Conservation (phyloP, 2,797 vertebrate genomes). For the Spheniscus humboldti region DNA sequence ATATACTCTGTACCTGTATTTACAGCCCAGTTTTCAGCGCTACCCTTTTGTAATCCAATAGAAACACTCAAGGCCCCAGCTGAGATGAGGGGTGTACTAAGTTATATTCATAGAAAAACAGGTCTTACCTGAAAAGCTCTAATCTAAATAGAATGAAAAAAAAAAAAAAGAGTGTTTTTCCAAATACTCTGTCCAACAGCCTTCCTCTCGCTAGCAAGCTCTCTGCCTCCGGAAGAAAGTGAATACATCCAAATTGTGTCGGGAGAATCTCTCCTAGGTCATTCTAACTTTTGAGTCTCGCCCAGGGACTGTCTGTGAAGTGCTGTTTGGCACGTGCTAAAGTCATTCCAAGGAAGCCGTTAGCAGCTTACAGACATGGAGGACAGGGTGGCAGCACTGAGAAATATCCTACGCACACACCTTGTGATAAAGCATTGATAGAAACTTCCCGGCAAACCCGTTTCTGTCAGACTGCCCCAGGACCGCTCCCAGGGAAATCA, state of each 20-base stretch:
- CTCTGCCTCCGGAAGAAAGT: neutral
- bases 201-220: neutral
- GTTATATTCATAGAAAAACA: neutral
- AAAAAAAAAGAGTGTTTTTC: neutral
- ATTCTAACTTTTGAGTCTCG: neutral
- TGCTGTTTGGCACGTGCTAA: accelerated
- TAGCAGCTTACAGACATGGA: neutral
- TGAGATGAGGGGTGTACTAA: neutral
- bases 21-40: neutral
- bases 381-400: neutral
- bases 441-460: accelerated
- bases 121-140: neutral
- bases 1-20: neutral
- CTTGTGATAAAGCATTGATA: neutral
- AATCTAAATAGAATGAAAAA: neutral
- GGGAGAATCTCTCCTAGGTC: neutral
- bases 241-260: neutral
- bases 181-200: neutral
- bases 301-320: neutral
- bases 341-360: neutral
- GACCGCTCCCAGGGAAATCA: neutral
- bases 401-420: neutral
- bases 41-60: neutral
- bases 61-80: neutral
- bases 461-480: neutral